Base-by-base conservation (phyloP, 2,113 vertebrate species). In the Spheniscus mendiculus region DNA sequence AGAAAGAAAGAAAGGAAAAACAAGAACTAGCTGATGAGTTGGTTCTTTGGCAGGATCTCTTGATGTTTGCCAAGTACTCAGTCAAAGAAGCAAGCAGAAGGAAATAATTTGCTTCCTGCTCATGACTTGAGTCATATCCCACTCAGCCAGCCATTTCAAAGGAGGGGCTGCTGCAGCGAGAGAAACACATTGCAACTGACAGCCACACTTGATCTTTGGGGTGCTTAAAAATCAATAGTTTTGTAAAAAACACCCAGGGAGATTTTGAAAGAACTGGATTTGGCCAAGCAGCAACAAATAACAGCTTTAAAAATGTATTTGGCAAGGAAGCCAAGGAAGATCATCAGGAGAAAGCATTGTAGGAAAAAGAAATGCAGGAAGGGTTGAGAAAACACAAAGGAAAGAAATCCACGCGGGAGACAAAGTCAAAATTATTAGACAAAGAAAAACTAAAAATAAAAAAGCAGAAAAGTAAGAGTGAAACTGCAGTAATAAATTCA, bases 201-300 rank as follows among this genome's bases (percentile, higher is more conserved):
- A 96, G 71, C 66, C 61, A 69, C 86, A 74, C 73, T 96, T 97
- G 94, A 95, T 94, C 80, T 93, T 89, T 79, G 62, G 34, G 67
- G 47, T 92, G 61, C 62, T 97, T 96, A 95, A 97, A 97, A 98
- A 93, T 93, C 92, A 96, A 80, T 89, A 67, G 44, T 36, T 91
- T 78, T 62, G 34, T 62, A 85, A 93, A 86, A 93, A 91, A 92
- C 49, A 93, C 8, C 23, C 62, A 85, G 45, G 47, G 83, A 83
- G 49, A 93, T 87, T 94, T 84, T 90, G 89, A 83, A 95, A 97
- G 40, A n/a, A 38, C 50, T 79, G 44, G 22, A 65, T 53, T 83
- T 92, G 44, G 21, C 27, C 89, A 95, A 83, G 72, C 8, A 79
- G 36, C 40, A 92, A 77, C 49, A 78, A 90, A 83, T 63, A 93